These are phyloP conservation scores for Callaeas wilsoni DNA, from an alignment of 2,113 vertebrate genomes.

Conservation along the genomic window DNA sequence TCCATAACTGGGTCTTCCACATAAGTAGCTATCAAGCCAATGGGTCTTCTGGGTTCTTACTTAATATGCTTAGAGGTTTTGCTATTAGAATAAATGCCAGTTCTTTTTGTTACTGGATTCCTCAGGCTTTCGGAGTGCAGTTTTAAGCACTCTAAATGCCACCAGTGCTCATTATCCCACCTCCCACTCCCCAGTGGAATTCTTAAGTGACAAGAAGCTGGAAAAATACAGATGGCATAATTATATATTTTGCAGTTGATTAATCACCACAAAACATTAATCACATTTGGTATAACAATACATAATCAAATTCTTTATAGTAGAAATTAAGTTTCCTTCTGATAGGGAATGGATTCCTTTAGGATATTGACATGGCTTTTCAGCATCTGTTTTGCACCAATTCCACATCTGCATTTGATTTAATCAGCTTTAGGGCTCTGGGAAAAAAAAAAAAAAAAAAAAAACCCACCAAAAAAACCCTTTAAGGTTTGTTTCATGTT, in stretches of 20 bases:
- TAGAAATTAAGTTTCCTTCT: constrained; percentile 77
- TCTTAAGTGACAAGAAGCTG: constrained; percentile 74
- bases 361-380: constrained; percentile 76
- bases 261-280: constrained; percentile 84
- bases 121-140: background rate
- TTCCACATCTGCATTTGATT: constrained; percentile 79
- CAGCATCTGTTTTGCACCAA: constrained; percentile 74
- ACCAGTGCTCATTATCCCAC: constrained; percentile 59
- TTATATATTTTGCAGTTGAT: constrained; percentile 83
- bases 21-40: constrained; percentile 31
- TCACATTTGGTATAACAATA: constrained; percentile 81
- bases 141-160: constrained; percentile 61
- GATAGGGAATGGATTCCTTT: constrained; percentile 75
- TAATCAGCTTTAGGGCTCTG: constrained; percentile 65
- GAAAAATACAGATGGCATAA: constrained; percentile 80
- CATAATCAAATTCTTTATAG: constrained; percentile 81
- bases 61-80: constrained; percentile 57
- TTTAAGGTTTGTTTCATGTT: constrained; percentile 68
- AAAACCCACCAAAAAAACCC: background rate
- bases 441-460: background rate
- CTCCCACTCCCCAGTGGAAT: constrained; percentile 63
- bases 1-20: constrained; percentile 34
- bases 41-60: constrained; percentile 44
- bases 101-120: constrained; percentile 45
- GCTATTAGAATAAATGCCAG: constrained; percentile 40